Evolutionary conservation across 2,113 vertebrate species (phyloP), one percentile per base, ranked within the genome.

Genomic region (Nannospalax galili): DNA sequence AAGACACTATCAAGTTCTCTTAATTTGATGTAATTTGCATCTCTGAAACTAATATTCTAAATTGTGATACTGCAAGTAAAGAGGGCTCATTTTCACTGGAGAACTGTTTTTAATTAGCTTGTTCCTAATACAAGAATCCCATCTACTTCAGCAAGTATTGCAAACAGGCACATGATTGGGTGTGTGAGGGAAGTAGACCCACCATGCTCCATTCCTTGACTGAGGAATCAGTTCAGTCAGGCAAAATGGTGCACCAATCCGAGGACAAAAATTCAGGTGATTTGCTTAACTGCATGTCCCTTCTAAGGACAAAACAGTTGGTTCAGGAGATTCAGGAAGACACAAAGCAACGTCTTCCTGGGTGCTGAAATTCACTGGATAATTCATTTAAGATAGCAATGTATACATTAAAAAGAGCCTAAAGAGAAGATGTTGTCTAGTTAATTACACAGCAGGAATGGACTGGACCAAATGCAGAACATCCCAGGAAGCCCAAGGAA

Each of bases 11-110:
- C 40, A 88, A 64, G n/a, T 85, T 24, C 40, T 96, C 45, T 95
- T 93, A 94, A 79, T 94, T 94, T 86, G 87, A 78, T 20, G 78
- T 62, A 79, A 48, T 79, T 90, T 85, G 42, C 56, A 88, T 84
- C 82, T 92, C 62, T 94, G 85, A 94, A 93, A 85, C 10, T 72
- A 90, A 93, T 75, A 92, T 90, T 94, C 90, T 93, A 81, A 95
- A 86, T 93, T 93, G 69, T 75, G 56, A 32, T 84, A 40, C 79
- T 91, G 19, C 81, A 96, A 93, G 88, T 84, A 67, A 92, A 91
- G 89, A 90, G 62, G 30, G 56, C 48, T 56, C 62, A 64, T 95
- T 95, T 93, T 92, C 67, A 75, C 4, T 81, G 48, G 28, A 90
- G 82, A 10, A 19, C 16, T 88, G 1, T 85, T 81, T 96, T 81